These are phyloP conservation scores for Argya squamiceps DNA, from an alignment of 2,797 vertebrate genomes.

Conservation along the genomic window DNA sequence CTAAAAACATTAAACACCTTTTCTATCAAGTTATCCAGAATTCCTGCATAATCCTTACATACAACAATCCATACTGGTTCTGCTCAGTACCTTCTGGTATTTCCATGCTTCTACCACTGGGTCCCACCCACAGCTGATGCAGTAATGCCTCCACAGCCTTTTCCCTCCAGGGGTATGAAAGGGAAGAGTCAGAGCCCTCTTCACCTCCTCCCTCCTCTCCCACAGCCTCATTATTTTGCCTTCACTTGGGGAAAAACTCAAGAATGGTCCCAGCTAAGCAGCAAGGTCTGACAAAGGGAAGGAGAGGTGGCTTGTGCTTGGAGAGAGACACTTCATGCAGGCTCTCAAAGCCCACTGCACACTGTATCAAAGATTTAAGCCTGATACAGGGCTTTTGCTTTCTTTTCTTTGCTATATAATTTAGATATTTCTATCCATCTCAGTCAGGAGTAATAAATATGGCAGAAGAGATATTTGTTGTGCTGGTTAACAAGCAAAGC, in stretches of 20 bases:
- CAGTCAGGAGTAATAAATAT: not conserved
- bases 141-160: not conserved
- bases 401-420: not conserved
- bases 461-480: not conserved
- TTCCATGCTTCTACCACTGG: not conserved
- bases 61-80: not conserved
- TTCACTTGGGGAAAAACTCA: not conserved
- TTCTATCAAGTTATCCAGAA: not conserved
- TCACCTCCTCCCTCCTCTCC: not conserved
- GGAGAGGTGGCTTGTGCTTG: not conserved
- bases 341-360: not conserved
- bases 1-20: not conserved
- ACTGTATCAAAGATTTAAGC: not conserved
- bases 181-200: not conserved
- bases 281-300: not conserved
- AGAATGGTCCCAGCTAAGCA: not conserved
- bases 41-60: not conserved
- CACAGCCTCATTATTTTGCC: rapidly evolving
- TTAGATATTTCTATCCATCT: not conserved
- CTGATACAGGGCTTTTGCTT: not conserved
- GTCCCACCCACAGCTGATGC: not conserved
- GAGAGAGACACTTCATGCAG: not conserved
- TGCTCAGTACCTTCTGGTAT: not conserved
- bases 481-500: not conserved
- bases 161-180: not conserved